Evolutionary conservation across 1,140 invertebrate species (phyloP).

Genomic region (Alviniconcha marisindica): DNA sequence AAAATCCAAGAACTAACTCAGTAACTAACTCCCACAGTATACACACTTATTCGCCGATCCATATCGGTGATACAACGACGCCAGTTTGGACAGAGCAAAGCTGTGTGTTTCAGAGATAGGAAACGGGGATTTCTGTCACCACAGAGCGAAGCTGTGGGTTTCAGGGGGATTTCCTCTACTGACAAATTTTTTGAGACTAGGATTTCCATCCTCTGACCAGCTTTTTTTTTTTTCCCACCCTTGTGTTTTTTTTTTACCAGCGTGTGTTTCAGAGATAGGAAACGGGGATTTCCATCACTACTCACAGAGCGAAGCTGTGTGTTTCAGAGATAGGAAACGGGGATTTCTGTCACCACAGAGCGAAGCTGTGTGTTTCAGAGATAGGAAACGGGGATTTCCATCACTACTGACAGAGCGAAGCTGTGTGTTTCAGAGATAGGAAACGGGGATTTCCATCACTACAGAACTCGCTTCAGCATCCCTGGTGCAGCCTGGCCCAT

Average conservation of each 20-base stretch:
- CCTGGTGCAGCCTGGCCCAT: slow-evolving; percentile 66
- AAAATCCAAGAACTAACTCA: no score
- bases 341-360: slow-evolving; percentile 65
- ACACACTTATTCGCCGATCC: no score
- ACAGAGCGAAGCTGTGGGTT: no score
- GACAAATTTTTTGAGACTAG: no score
- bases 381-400: slow-evolving; percentile 54
- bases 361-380: slow-evolving; percentile 30
- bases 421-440: slow-evolving; percentile 29
- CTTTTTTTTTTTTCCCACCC: no score
- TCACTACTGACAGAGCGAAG: slow-evolving; percentile 65
- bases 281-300: slow-evolving; percentile 63
- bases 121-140: slow-evolving; percentile 59
- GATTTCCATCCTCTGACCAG: no score
- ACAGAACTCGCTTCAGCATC: slow-evolving; percentile 69
- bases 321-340: slow-evolving; percentile 28
- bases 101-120: slow-evolving; percentile 32
- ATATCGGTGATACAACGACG: no score
- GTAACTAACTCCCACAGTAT: no score
- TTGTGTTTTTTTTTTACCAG: no score
- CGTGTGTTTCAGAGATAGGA: slow-evolving; percentile 30
- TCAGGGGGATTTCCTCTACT: no score
- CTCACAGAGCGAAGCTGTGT: no score
- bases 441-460: slow-evolving; percentile 58
- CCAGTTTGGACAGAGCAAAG: no score